phyloP scores from a whole-genome alignment of 2,888 invertebrate genomes.

The Pachymerium ferrugineum region DNA sequence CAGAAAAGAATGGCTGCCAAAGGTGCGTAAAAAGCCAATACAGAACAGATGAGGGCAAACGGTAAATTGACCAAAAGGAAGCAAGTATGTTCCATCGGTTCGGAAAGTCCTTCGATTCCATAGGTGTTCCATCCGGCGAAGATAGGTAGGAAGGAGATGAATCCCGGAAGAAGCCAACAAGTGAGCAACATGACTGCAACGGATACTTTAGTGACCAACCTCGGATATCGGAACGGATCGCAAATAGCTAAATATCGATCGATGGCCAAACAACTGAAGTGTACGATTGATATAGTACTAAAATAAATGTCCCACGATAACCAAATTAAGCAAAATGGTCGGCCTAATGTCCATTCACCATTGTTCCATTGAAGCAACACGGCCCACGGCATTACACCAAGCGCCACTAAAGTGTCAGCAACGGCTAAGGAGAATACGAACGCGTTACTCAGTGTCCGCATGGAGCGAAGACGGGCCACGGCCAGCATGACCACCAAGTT shows the following conservation, averaged over 20 bases:
- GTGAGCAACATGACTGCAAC: constrained; percentile 71
- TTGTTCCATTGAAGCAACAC: constrained; percentile 39
- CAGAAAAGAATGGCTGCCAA: constrained; percentile 98
- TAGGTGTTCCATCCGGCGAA: constrained; percentile 77
- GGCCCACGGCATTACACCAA: constrained; percentile 78
- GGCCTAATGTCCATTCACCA: constrained; percentile 39
- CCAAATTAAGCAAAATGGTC: constrained; percentile 40
- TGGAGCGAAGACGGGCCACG: constrained; percentile 68
- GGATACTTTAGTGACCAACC: constrained; percentile 66
- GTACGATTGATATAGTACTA: constrained; percentile 45
- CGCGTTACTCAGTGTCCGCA: constrained; percentile 90
- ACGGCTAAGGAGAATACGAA: constrained; percentile 95
- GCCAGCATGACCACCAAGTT: constrained; percentile 90
- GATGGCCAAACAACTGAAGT: constrained; percentile 87
- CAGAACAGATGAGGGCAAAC: constrained; percentile 76
- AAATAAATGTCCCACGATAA: constrained; percentile 44
- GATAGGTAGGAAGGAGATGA: constrained; percentile 88
- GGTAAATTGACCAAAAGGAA: constrained; percentile 73
- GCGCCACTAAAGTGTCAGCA: constrained; percentile 90
- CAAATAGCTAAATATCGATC: constrained; percentile 94
- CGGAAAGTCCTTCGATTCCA: constrained; percentile 39
- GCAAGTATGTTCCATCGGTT: constrained; percentile 55
- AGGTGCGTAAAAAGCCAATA: constrained; percentile 79
- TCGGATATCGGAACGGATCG: constrained; percentile 89
- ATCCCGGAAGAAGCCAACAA: constrained; percentile 85